Percentiles rank a stretch among this genome's conserved stretches.
phyloP scores from a whole-genome alignment of 1,140 invertebrate species.

The Parasteatoda tepidariorum region DNA sequence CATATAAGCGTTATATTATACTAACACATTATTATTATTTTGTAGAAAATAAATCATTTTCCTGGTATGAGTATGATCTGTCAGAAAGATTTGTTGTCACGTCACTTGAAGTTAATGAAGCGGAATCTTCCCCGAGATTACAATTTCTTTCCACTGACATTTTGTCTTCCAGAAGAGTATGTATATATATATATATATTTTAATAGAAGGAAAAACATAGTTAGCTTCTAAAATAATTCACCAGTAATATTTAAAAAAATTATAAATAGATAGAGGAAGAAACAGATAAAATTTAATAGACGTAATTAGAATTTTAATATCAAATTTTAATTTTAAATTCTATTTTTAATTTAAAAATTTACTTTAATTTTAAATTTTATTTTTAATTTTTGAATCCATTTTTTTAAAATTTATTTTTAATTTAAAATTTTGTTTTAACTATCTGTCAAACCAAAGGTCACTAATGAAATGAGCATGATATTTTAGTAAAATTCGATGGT shows the following conservation, averaged over 20 bases:
- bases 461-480: no score
- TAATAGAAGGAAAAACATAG: no score
- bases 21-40: not conserved
- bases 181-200: slow-evolving; percentile 77
- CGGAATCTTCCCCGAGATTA: slow-evolving; percentile 89
- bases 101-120: slow-evolving; percentile 79
- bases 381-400: no score
- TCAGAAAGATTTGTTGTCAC: slow-evolving; percentile 93
- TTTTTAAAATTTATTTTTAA: no score
- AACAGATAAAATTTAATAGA: not conserved
- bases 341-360: not conserved
- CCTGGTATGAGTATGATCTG: slow-evolving; percentile 98
- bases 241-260: not conserved
- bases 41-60: slow-evolving; percentile 93
- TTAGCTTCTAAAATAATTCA: no score
- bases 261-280: not conserved
- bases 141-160: slow-evolving; percentile 92
- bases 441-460: no score
- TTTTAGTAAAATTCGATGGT: no score
- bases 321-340: not conserved
- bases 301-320: not conserved
- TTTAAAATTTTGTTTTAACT: no score
- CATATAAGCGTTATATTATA: not conserved
- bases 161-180: slow-evolving; percentile 79
- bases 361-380: not conserved